These are phyloP conservation scores for Synergus japonicus DNA, from an alignment of 2,888 invertebrate species.

Conservation along the genomic window DNA sequence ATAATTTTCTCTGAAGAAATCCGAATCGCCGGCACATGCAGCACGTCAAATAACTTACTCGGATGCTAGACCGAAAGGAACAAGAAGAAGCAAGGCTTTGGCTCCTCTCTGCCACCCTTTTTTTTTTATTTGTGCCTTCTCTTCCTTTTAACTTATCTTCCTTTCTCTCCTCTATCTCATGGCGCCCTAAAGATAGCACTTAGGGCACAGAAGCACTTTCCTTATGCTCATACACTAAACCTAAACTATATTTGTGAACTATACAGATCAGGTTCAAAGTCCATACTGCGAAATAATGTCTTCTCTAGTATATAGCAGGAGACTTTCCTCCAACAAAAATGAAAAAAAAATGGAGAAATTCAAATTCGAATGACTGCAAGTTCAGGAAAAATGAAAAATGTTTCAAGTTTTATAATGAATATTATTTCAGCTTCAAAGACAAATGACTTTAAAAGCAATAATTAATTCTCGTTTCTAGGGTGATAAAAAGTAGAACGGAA, in stretches of 20 bases:
- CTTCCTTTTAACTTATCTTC: constrained; percentile 50
- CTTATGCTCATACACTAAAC: constrained; percentile 48
- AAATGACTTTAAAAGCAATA: too few species aligned
- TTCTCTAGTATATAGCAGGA: background rate
- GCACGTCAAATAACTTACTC: constrained; percentile 38
- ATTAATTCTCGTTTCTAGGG: too few species aligned
- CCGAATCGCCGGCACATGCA: constrained; percentile 42
- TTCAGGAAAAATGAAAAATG: too few species aligned
- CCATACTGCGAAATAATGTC: background rate
- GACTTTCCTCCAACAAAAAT: background rate
- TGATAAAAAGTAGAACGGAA: too few species aligned
- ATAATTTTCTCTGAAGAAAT: constrained; percentile 36
- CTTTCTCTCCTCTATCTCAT: constrained; percentile 52
- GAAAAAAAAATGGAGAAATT: background rate
- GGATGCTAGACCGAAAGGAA: constrained; percentile 57
- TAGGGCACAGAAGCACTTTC: constrained; percentile 63
- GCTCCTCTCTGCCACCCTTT: constrained; percentile 36
- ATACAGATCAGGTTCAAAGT: constrained; percentile 17
- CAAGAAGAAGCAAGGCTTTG: constrained; percentile 50
- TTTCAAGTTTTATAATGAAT: too few species aligned
- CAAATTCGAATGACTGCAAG: too few species aligned
- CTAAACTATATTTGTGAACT: constrained; percentile 62
- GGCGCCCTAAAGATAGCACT: constrained; percentile 72
- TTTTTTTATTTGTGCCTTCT: constrained; percentile 50
- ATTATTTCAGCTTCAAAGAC: too few species aligned